Base-by-base conservation (phyloP, 1,140 invertebrate genomes). In the Pseudomyrmex cubaensis region DNA sequence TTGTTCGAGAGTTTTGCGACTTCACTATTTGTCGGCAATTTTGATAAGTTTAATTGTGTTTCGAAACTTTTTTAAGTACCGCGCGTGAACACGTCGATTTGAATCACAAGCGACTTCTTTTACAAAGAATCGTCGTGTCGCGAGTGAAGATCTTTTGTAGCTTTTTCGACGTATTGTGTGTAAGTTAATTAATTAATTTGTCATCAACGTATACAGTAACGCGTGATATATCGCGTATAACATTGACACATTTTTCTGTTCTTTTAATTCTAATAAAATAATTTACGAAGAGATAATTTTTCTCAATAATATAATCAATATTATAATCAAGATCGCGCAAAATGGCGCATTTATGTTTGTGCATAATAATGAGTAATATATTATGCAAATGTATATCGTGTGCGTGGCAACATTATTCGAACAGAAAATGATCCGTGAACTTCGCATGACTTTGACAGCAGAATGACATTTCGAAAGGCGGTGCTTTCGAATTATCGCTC, bases 401-500 rank as follows among this genome's bases (percentile, higher is more conserved):
- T 7, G 35, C 35, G 35, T 50, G 15, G 15, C 10, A 13, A 17
- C 7, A 15, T 13, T 48, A 15, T 35, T 61, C 50, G 46, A 61
- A 59, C 8, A 70, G 15, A 4, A 35, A 20, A 48, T 57, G 46
- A 61, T 3, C 5, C 5, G 35, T 35, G 35, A 35, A 35, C 5
- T 35, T 35, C 35, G 35, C 35, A 35, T 35, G 5, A 35, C 35
- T 35, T 59, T 48, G 20, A 50, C 76, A 50, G 76, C 54, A n/a
- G 44, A 61, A 70, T 80, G 76, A 80, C 44, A 22, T 50, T 25
- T 12, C 20, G 12, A 50, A 20, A 25, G 61, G 66, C 76, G 54
- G 44, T 48, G 22, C 22, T 50, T 72, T 72, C 15, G 54, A 80
- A 61, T 72, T 57, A 13, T 50, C 20, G 20, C 7, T 9, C 52